A percentile compares a stretch with the other conserved stretches of the same genome.
These are phyloP conservation scores for Anas platyrhynchos DNA, from an alignment of 2,113 vertebrate genomes.

Conservation along the genomic window DNA sequence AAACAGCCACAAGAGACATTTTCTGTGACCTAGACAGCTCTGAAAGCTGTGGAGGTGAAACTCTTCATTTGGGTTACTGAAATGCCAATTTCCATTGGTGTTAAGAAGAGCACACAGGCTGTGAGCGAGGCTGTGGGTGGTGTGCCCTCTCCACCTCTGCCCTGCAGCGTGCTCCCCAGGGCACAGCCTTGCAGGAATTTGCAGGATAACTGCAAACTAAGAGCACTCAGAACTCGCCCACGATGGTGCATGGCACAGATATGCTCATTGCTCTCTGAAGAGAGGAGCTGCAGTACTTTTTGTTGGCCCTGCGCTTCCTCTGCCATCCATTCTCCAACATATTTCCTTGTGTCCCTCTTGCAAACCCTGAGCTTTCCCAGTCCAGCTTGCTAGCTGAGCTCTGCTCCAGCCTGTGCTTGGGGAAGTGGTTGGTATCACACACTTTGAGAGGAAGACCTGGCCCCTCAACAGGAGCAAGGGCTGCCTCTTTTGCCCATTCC, in stretches of 20 bases:
- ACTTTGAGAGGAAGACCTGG: fast-evolving
- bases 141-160: background rate
- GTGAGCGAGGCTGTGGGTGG: fast-evolving
- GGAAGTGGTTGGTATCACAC: background rate
- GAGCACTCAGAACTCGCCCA: background rate
- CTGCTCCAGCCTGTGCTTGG: background rate
- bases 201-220: no score
- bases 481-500: background rate
- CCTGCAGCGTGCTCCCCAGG: background rate
- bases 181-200: fast-evolving
- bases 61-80: fast-evolving
- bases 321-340: background rate
- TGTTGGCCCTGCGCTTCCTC: background rate
- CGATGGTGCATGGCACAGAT: fast-evolving
- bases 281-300: background rate
- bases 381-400: no score
- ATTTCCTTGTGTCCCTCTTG: background rate
- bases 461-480: background rate
- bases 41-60: background rate
- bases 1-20: background rate
- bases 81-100: fast-evolving
- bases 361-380: background rate
- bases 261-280: background rate
- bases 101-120: background rate
- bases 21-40: background rate